These are phyloP conservation scores for Tyria jacobaeae DNA, from an alignment of 2,888 invertebrate species.

Conservation along the genomic window DNA sequence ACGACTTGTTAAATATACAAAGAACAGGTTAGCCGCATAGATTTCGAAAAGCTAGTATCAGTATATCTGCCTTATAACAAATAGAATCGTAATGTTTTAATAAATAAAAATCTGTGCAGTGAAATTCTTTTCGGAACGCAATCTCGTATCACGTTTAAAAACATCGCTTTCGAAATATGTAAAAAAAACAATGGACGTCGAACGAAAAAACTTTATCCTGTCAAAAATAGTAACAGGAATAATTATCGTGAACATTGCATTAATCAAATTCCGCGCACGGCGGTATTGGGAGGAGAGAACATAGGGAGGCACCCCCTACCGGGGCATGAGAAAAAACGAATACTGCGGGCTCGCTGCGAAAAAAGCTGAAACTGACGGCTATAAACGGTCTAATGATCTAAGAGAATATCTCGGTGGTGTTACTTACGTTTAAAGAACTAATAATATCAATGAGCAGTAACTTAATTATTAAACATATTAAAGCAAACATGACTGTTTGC, in stretches of 20 bases:
- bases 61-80: background rate
- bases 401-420: conserved; percentile 46
- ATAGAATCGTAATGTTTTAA: background rate
- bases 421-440: too few relatives aligned
- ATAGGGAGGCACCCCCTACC: conserved; percentile 34
- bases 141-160: conserved; percentile 47
- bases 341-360: conserved; percentile 81
- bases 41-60: background rate
- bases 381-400: conserved; percentile 49
- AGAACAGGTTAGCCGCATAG: too few relatives aligned
- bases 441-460: background rate
- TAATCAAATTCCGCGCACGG: conserved; percentile 86
- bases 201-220: conserved; percentile 78
- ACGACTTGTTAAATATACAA: background rate
- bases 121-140: conserved; percentile 20
- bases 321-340: conserved; percentile 75
- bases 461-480: background rate
- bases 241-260: conserved; percentile 86
- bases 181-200: conserved; percentile 61
- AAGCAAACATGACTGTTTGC: background rate
- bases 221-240: conserved; percentile 86
- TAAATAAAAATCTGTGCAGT: conserved; percentile 1
- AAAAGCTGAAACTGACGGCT: conserved; percentile 77
- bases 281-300: conserved; percentile 76
- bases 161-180: conserved; percentile 32